These are phyloP conservation scores for Rhagonycha fulva DNA, from an alignment of 2,888 invertebrate species.

Conservation along the genomic window DNA sequence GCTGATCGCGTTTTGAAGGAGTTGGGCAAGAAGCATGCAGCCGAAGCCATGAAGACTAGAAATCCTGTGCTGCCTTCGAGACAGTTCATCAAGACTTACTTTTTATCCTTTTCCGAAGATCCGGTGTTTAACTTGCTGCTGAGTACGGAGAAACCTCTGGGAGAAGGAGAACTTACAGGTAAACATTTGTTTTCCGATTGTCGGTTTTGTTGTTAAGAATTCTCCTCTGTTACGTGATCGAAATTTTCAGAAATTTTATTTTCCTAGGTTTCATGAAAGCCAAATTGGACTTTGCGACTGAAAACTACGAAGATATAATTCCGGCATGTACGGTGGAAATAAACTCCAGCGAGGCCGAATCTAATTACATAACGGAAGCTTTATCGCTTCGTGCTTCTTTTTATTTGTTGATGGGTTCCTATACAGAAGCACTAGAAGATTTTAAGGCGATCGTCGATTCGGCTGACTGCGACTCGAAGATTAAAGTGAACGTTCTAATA, in stretches of 20 bases:
- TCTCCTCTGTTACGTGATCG: too few relatives aligned
- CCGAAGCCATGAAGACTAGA: constrained; percentile 71
- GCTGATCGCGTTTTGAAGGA: constrained; percentile 89
- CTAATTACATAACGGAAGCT: constrained; percentile 70
- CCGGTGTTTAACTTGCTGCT: constrained; percentile 68
- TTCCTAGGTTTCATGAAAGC: constrained; percentile 71
- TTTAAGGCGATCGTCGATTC: constrained; percentile 71
- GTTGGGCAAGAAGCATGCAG: constrained; percentile 74
- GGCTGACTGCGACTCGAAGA: constrained; percentile 63
- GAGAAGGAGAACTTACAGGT: constrained; percentile 43
- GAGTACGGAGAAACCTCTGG: constrained; percentile 50
- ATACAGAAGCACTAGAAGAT: constrained; percentile 73
- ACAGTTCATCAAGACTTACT: constrained; percentile 84
- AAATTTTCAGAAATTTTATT: neutral
- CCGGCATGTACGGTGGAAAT: constrained; percentile 81
- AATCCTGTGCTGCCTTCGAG: constrained; percentile 81
- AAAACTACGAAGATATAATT: constrained; percentile 79
- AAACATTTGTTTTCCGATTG: neutral
- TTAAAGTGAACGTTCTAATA: constrained; percentile 83
- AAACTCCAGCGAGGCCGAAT: constrained; percentile 63
- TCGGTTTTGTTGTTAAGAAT: too few relatives aligned
- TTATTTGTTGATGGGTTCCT: constrained; percentile 76
- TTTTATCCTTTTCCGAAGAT: constrained; percentile 86
- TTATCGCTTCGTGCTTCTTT: constrained; percentile 84
- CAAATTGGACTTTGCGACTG: constrained; percentile 68